Base-by-base conservation (phyloP, 1,140 invertebrate genomes). In the Drosophila lacteicornis region DNA sequence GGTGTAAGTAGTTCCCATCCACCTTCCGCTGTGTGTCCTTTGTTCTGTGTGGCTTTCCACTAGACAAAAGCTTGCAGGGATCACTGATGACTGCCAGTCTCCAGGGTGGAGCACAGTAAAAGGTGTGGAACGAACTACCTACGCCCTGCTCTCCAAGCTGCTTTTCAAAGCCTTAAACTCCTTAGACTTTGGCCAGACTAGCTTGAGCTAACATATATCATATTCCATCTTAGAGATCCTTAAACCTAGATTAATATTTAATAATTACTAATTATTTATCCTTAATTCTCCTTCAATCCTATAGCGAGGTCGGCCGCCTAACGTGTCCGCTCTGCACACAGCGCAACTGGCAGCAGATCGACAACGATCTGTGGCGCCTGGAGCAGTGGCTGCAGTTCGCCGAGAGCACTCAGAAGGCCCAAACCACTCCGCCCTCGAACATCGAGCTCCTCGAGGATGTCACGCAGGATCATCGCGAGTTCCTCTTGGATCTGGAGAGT, bases 371-470 rank as follows among this genome's bases (percentile, higher is more conserved):
- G 7, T 98, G 97, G 96, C 94, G 97, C 62, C 93, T 98, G 77
- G 96, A 98, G 86, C 96, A 97, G 91, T 99, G 98, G 98, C 93
- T 99, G 42, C 96, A 97, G 87, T 96, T 97, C 78, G 97, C 97
- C 0, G 97, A 98, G 93, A 96, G 95, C 49, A 96, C 96, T 1
- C 96, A 97, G 77, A 95, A 95, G 46, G 93, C 95, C 11, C 96
- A 96, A 51, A 91, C 93, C 6, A 93, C 95, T 7, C 95, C 96
- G 12, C 96, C 97, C 0, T 94, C 94, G 12, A 95, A 96, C 74
- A 97, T 98, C 68, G 97, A 97, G 84, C 94, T 95, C 19, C 93
- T 98, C 1, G 97, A 98, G 93, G 96, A 97, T 91, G 94, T 96
- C 17, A 97, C 98, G 62, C 96, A 94, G 92, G 94, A 95, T 82